Conservation (phyloP, 2,888 invertebrate genomes). For the Graphium colonna region DNA sequence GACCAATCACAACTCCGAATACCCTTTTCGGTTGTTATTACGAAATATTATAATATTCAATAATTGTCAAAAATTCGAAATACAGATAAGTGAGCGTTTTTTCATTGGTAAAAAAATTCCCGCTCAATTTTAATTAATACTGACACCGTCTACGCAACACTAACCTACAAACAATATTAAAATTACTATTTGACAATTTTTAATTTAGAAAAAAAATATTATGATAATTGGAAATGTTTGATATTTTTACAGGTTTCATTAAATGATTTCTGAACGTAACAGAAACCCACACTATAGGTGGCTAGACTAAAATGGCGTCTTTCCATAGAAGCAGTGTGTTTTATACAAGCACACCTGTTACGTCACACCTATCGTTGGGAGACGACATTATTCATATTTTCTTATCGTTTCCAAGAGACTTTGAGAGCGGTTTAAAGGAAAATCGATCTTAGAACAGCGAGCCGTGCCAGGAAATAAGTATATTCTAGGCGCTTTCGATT, state of each 20-base stretch:
- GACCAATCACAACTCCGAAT: slow-evolving; percentile 62
- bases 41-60: slow-evolving; percentile 39
- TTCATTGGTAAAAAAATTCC: slow-evolving; percentile 34
- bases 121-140: slow-evolving; percentile 40
- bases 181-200: no score
- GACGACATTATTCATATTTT: slow-evolving; percentile 53
- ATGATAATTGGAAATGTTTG: no score
- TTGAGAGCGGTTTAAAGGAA: slow-evolving; percentile 38
- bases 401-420: slow-evolving; percentile 44
- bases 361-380: slow-evolving; percentile 67
- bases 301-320: slow-evolving; percentile 63
- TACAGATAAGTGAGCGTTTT: slow-evolving; percentile 28
- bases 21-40: slow-evolving; percentile 43
- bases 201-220: no score
- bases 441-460: slow-evolving; percentile 35
- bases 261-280: slow-evolving; percentile 40
- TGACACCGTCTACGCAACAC: slow-evolving; percentile 36
- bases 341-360: slow-evolving; percentile 70
- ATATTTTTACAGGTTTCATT: no score
- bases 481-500: slow-evolving; percentile 39
- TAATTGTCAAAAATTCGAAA: no score
- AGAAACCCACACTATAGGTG: slow-evolving; percentile 39
- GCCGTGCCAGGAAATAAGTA: slow-evolving; percentile 28
- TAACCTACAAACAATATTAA: no score
- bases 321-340: slow-evolving; percentile 51